Base-by-base conservation (phyloP, 2,888 invertebrate species). In the Drosophila macrothrix region DNA sequence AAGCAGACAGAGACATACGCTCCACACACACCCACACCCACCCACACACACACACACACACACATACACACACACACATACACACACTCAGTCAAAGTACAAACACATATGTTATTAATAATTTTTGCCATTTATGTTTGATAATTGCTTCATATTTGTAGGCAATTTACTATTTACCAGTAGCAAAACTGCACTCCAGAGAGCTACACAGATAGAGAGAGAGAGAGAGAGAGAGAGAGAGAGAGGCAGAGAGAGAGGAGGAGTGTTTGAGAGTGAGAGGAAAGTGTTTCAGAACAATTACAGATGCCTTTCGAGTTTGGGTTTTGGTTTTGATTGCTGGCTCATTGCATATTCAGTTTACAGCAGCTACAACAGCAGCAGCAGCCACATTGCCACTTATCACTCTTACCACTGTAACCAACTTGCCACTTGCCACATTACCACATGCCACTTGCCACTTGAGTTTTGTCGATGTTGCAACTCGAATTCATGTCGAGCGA, bases 271-370 rank as follows among this genome's bases (percentile, higher is more conserved):
- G 60, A 37, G 62, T 31, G 41, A 41, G 29, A 41, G 29, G 5
- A 7, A 41, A 28, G 46, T 25, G 16, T 14, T 46, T 28, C 14
- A 56, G 55, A n/a, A 29, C 69, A 60, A 43, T 29, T 41, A 52
- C 25, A 54, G 39, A 35, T 43, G 35, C 41, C 19, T 25, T 14
- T 70, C 39, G 66, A 41, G 50, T 63, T 65, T 55, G 35, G 49
- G 31, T 52, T 33, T 43, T 5, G 59, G 52, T 33, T 77, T 65
- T 68, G 75, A 69, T 79, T 84, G 69, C 60, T 52, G 86, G 66
- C 76, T 85, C 90, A 90, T 85, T 85, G 84, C 78, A 85, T 88
- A 85, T 90, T 90, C 90, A 88, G 90, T 25, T 80, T 78, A 16
- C 35, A 35, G 35, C 35, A 35, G 35, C 35, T 69, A 72, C 31